phyloP scores from a whole-genome alignment of 2,888 invertebrate genomes.

The Itoplectis maculator region DNA sequence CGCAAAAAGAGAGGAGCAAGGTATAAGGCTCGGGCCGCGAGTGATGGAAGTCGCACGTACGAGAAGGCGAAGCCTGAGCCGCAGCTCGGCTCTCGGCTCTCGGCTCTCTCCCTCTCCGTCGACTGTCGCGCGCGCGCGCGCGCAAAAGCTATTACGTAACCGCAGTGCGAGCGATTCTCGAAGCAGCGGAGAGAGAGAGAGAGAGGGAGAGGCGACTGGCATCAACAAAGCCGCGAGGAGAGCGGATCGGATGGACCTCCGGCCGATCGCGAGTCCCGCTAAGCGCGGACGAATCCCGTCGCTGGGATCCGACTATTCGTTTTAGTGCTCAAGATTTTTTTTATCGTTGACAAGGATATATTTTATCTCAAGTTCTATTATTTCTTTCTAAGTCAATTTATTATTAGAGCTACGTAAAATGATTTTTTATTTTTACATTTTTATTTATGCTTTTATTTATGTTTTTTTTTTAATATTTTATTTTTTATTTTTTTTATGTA shows the following conservation, averaged over 20 bases:
- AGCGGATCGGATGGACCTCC: conserved; percentile 32
- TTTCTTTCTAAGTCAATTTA: no score
- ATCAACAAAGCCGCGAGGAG: conserved; percentile 54
- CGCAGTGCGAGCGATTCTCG: conserved; percentile 30
- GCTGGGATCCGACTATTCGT: not conserved
- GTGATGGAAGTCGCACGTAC: conserved; percentile 55
- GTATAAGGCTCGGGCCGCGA: conserved; percentile 38
- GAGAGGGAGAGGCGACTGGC: conserved; percentile 46
- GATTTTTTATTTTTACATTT: no score
- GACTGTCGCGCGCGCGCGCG: not conserved
- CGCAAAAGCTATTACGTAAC: conserved; percentile 56
- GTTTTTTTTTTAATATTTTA: no score
- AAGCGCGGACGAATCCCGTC: not conserved
- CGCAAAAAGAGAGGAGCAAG: conserved; percentile 27
- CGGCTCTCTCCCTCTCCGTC: conserved; percentile 34
- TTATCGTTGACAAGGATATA: no score
- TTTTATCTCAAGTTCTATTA: no score
- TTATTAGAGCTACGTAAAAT: no score
- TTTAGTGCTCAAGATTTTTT: no score
- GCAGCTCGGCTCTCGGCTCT: no score
- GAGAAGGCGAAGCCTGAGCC: conserved; percentile 50
- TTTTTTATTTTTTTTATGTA: no score
- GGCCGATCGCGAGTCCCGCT: not conserved
- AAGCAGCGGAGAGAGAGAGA: no score
- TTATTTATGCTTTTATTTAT: no score